phyloP scores from a whole-genome alignment of 2,113 vertebrate species.

The Aegithalos caudatus region DNA sequence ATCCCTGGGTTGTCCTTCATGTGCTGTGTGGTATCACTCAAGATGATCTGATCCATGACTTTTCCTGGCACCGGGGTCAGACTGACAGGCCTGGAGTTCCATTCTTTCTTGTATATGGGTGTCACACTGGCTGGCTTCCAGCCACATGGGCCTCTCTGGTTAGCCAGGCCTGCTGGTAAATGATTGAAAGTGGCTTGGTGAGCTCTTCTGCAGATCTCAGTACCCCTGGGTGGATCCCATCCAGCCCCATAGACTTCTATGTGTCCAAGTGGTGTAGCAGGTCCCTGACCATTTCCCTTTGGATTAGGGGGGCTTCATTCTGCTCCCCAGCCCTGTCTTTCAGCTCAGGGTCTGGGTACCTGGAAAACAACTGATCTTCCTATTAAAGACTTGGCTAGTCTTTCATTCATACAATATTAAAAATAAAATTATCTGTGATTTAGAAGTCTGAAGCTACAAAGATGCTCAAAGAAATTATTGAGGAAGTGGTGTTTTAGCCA shows the following conservation, averaged over 20 bases:
- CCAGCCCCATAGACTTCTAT: not conserved
- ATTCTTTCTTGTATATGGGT: not conserved
- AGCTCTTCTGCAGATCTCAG: not conserved
- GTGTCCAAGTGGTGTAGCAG: not conserved
- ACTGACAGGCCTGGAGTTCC: not conserved
- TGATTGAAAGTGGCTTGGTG: not conserved
- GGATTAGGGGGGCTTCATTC: not conserved
- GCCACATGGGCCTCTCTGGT: not conserved
- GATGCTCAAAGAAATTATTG: not conserved
- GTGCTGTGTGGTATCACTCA: not conserved
- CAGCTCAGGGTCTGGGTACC: not conserved
- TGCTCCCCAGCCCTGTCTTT: not conserved
- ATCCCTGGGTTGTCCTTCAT: not conserved
- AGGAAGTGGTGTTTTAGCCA: not conserved
- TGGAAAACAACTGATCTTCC: not conserved
- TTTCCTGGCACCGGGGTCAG: fast-evolving
- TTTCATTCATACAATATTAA: not conserved
- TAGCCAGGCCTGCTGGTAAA: not conserved
- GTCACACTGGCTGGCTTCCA: not conserved
- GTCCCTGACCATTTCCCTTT: not conserved
- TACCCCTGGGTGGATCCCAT: not conserved
- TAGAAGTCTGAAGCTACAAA: not conserved
- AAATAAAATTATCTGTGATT: not conserved
- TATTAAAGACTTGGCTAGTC: not conserved
- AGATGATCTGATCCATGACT: not conserved